Percentiles rank a stretch among this genome's conserved stretches.
Evolutionary conservation across 2,113 vertebrate genomes (phyloP).

Genomic region (Zootoca vivipara): DNA sequence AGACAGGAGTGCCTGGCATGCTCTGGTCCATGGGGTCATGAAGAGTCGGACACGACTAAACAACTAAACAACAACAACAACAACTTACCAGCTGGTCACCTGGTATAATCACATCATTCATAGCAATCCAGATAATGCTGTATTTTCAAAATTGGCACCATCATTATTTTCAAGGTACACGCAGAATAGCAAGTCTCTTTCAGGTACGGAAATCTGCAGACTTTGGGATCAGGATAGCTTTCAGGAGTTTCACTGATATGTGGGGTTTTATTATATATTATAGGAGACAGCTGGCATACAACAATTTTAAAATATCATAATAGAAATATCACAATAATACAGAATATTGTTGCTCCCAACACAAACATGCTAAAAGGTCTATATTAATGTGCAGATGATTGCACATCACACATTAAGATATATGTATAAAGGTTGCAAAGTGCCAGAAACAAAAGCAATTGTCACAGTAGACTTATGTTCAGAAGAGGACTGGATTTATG

Average conservation of each 20-base stretch:
- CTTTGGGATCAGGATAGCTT: neutral
- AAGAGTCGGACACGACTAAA: too few species aligned
- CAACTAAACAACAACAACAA: too few species aligned
- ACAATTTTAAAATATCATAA: neutral
- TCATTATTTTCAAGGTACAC: neutral
- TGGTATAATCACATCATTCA: neutral
- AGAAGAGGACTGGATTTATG: neutral
- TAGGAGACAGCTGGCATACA: neutral
- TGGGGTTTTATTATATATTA: neutral
- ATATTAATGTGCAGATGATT: neutral
- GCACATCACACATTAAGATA: neutral
- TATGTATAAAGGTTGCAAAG: neutral
- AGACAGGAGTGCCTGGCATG: too few species aligned
- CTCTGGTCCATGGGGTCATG: too few species aligned
- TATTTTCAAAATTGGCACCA: neutral
- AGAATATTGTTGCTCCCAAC: neutral
- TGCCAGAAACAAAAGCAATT: neutral
- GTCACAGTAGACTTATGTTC: neutral
- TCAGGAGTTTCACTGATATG: neutral
- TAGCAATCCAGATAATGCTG: neutral
- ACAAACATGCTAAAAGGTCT: neutral
- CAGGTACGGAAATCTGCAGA: neutral
- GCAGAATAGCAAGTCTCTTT: neutral
- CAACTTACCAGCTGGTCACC: neutral
- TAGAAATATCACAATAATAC: neutral